These are phyloP conservation scores for Atrina japonica DNA, from an alignment of 2,888 invertebrate species.

Conservation along the genomic window DNA sequence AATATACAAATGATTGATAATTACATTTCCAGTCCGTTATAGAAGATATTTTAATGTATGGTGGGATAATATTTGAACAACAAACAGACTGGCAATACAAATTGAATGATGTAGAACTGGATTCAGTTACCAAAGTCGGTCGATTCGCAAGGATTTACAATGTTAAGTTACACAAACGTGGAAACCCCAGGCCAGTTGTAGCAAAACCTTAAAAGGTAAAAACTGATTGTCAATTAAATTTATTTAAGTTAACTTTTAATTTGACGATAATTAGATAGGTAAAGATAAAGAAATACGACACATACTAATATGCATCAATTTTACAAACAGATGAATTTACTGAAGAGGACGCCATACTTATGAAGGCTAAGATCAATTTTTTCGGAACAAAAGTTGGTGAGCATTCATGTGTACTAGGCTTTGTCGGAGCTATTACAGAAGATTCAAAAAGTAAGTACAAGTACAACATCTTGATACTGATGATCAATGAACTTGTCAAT, in stretches of 20 bases:
- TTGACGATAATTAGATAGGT: too few relatives aligned
- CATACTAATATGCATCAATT: too few relatives aligned
- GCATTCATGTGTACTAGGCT: constrained; percentile 48
- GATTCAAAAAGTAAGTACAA: constrained; percentile 48
- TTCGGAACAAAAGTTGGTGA: constrained; percentile 49
- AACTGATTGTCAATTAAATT: too few relatives aligned
- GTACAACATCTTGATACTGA: not conserved
- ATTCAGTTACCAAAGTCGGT: constrained; percentile 40
- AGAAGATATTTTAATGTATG: constrained; percentile 56
- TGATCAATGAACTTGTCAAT: not conserved
- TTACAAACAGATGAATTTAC: constrained; percentile 46
- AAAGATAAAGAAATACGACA: too few relatives aligned
- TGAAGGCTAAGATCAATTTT: constrained; percentile 60
- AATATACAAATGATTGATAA: too few relatives aligned
- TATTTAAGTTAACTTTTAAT: too few relatives aligned
- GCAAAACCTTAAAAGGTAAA: constrained; percentile 52
- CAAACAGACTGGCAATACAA: constrained; percentile 41
- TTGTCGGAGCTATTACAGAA: constrained; percentile 51
- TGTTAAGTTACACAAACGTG: constrained; percentile 27
- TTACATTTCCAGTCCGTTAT: too few relatives aligned
- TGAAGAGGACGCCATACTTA: constrained; percentile 47
- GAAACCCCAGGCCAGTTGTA: constrained; percentile 32
- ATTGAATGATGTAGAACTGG: constrained; percentile 35
- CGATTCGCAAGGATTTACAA: constrained; percentile 53
- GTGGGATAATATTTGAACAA: constrained; percentile 28